Percentiles rank a stretch among this genome's conserved stretches.
phyloP scores from a whole-genome alignment of 1,140 invertebrate species.

The Callitettix versicolor region DNA sequence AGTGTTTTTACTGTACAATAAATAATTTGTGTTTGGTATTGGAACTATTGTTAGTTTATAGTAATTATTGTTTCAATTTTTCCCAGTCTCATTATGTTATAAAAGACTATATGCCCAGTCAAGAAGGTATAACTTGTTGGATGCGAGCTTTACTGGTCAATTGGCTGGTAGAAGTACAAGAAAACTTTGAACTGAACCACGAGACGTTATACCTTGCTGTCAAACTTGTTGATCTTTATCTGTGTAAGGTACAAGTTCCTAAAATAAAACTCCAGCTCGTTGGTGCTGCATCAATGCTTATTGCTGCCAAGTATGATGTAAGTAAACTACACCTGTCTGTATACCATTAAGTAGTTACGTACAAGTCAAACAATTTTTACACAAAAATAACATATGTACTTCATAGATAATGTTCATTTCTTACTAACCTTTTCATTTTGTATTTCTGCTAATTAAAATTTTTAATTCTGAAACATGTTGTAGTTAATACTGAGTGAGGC shows the following conservation, averaged over 20 bases:
- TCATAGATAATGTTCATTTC: too few relatives aligned
- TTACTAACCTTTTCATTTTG: too few relatives aligned
- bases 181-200: slow-evolving; percentile 96
- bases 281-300: slow-evolving; percentile 81
- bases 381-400: not conserved
- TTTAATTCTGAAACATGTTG: too few relatives aligned
- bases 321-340: slow-evolving; percentile 34
- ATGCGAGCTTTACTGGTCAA: slow-evolving; percentile 90
- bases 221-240: slow-evolving; percentile 86
- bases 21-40: too few relatives aligned
- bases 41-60: not conserved
- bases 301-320: slow-evolving; percentile 94
- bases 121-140: slow-evolving; percentile 40
- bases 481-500: too few relatives aligned
- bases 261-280: slow-evolving; percentile 79
- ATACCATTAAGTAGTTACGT: too few relatives aligned
- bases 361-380: slow-evolving; percentile 5
- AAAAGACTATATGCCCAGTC: slow-evolving; percentile 22
- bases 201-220: slow-evolving; percentile 95
- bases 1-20: too few relatives aligned
- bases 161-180: slow-evolving; percentile 97
- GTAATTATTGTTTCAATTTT: not conserved
- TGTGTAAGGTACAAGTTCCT: slow-evolving; percentile 54
- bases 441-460: too few relatives aligned
- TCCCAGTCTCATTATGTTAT: slow-evolving; percentile 28